These are phyloP conservation scores for Meloe dianella DNA, from an alignment of 2,888 invertebrate genomes.

Conservation along the genomic window DNA sequence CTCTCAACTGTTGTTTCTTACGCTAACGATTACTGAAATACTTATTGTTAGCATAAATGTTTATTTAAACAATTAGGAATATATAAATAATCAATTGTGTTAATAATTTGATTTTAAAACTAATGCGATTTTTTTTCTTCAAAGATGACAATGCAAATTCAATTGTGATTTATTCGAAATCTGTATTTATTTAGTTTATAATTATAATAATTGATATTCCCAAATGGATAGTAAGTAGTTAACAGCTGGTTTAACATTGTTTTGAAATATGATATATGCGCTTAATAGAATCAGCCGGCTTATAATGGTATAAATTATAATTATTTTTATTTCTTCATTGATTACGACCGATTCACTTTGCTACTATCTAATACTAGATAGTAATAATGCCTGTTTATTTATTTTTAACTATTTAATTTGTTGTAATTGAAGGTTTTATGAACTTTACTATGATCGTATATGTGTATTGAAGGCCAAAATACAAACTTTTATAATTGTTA, in stretches of 20 bases:
- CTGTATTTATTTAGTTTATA: background rate
- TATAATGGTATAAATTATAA: conserved; percentile 4
- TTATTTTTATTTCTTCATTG: conserved; percentile 11
- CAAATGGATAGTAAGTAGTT: conserved; percentile 4
- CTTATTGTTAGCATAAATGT: background rate
- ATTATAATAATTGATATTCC: conserved; percentile 4
- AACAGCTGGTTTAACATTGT: conserved; percentile 14
- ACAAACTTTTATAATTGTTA: no score
- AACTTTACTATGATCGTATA: background rate
- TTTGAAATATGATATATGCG: conserved; percentile 15
- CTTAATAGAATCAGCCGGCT: conserved; percentile 5
- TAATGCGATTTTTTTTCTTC: no score
- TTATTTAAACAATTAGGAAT: conserved; percentile 10
- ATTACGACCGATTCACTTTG: conserved; percentile 9
- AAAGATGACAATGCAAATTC: background rate
- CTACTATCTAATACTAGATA: no score
- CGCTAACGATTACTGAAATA: background rate
- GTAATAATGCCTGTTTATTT: no score
- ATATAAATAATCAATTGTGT: conserved; percentile 8
- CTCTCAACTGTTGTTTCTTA: background rate
- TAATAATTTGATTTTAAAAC: background rate
- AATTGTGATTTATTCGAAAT: background rate
- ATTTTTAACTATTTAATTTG: conserved; percentile 13
- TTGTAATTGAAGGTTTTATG: background rate
- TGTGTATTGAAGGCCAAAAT: no score